Conservation (phyloP, 1,140 invertebrate genomes). For the Ctenoplectra terminalis region DNA sequence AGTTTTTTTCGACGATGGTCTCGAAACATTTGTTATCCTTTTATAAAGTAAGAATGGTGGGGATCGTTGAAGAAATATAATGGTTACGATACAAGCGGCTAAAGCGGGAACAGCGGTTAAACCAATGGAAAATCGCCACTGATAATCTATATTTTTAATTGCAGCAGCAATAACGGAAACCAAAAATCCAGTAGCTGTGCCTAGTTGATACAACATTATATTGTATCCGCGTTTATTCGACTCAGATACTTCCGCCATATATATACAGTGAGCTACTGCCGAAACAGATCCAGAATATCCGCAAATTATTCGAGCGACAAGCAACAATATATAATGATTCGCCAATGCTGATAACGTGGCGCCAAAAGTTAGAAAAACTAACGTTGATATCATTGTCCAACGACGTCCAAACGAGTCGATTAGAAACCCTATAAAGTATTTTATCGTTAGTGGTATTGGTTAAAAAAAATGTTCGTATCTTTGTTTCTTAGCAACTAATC, state of each 20-base stretch:
- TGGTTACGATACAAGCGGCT: constrained; percentile 75
- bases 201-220: constrained; percentile 84
- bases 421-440: constrained; percentile 75
- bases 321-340: constrained; percentile 77
- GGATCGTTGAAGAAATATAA: constrained; percentile 82
- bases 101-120: constrained; percentile 77
- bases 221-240: constrained; percentile 81
- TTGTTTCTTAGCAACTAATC: too few relatives aligned
- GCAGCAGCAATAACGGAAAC: constrained; percentile 80
- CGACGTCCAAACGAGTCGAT: constrained; percentile 82
- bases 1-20: constrained; percentile 64
- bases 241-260: constrained; percentile 84
- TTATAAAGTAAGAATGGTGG: constrained; percentile 80
- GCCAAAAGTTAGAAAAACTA: constrained; percentile 81
- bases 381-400: constrained; percentile 80
- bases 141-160: constrained; percentile 72
- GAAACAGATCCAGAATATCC: constrained; percentile 83
- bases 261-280: constrained; percentile 83
- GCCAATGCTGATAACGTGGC: constrained; percentile 79
- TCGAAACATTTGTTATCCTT: constrained; percentile 69
- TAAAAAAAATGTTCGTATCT: too few relatives aligned
- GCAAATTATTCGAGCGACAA: constrained; percentile 81
- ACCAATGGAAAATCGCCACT: constrained; percentile 83
- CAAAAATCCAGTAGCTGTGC: constrained; percentile 82
- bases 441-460: background rate